Percentiles rank a stretch among this genome's conserved stretches.
These are phyloP conservation scores for Macroglossus sobrinus DNA, from an alignment of 2,113 vertebrate species.

Conservation along the genomic window DNA sequence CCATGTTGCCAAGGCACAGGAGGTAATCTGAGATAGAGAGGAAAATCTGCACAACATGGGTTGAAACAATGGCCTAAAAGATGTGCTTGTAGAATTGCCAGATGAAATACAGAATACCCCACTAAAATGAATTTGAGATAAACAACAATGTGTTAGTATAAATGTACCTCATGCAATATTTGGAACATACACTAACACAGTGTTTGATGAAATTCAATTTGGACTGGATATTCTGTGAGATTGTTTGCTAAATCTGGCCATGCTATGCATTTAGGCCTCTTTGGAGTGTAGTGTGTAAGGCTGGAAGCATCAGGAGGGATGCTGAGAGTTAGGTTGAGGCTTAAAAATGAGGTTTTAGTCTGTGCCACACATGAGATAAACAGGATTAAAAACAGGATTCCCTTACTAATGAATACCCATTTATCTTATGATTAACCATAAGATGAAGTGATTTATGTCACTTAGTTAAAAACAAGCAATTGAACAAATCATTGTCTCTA, in stretches of 20 bases:
- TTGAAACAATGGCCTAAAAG: neutral
- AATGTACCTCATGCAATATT: neutral
- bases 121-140: neutral
- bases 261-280: neutral
- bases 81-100: neutral
- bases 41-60: neutral
- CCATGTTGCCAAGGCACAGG: neutral
- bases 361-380: neutral
- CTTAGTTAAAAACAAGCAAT: neutral
- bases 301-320: fast-evolving
- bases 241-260: neutral
- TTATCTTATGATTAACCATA: neutral
- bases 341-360: neutral
- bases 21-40: neutral
- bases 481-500: neutral
- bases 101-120: neutral
- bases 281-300: neutral
- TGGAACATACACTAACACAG: neutral
- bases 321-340: neutral
- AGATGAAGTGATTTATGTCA: neutral
- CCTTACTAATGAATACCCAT: neutral
- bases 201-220: neutral
- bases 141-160: neutral
- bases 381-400: neutral
- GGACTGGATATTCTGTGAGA: neutral